phyloP scores from a whole-genome alignment of 2,797 vertebrate species.

The Semotilus atromaculatus region DNA sequence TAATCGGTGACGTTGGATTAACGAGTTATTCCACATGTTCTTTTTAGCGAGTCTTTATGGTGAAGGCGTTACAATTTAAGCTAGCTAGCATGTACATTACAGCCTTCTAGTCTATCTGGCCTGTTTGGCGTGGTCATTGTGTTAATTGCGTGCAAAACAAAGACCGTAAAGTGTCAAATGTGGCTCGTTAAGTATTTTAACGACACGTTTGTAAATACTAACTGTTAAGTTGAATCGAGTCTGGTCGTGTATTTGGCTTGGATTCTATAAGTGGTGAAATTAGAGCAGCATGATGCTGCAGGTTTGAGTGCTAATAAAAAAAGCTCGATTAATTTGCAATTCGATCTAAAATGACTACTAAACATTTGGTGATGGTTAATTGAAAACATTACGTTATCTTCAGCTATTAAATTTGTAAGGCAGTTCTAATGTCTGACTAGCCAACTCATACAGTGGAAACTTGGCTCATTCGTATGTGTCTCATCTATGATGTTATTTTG shows the following conservation, averaged over 20 bases:
- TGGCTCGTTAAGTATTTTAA: neutral
- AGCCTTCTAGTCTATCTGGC: slow-evolving; percentile 3
- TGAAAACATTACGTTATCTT: neutral
- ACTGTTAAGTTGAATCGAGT: neutral
- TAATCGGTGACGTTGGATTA: neutral
- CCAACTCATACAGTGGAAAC: neutral
- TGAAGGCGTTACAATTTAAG: neutral
- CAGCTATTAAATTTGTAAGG: neutral
- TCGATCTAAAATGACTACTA: neutral
- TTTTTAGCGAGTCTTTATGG: too few species aligned
- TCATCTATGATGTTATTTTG: neutral
- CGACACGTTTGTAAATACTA: neutral
- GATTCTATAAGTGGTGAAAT: slow-evolving; percentile 3
- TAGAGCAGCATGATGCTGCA: slow-evolving; percentile 57
- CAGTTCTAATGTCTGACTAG: neutral
- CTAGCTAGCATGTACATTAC: neutral
- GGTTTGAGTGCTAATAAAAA: slow-evolving; percentile 14
- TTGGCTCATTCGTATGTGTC: neutral
- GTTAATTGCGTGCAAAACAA: neutral
- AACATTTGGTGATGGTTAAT: neutral
- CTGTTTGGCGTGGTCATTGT: slow-evolving; percentile 37
- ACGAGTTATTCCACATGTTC: neutral
- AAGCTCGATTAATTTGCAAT: neutral
- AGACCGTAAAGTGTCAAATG: neutral
- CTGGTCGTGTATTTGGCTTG: neutral